Conservation (phyloP, 2,113 vertebrate species). For the Aegithalos caudatus region DNA sequence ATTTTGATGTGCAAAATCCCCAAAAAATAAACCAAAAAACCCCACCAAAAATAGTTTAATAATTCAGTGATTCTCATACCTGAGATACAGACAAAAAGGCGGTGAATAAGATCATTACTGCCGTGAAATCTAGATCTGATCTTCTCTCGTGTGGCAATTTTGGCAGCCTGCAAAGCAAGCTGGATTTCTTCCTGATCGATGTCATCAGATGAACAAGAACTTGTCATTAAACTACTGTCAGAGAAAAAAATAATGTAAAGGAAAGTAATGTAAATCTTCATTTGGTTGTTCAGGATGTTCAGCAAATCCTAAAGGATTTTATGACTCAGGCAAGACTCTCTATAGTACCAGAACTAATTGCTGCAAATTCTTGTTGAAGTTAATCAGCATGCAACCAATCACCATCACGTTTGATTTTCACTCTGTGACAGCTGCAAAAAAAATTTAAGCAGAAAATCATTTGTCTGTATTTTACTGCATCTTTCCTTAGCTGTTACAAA, state of each 20-base stretch:
- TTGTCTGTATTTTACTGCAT: not conserved
- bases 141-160: slow-evolving; percentile 84
- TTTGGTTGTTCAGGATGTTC: not conserved
- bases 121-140: slow-evolving; percentile 93
- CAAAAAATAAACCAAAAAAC: rapidly evolving
- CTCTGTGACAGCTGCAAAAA: not conserved
- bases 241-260: not conserved
- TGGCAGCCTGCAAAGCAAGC: slow-evolving; percentile 77
- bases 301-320: slow-evolving; percentile 32
- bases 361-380: not conserved
- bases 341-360: not conserved
- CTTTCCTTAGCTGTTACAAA: not conserved
- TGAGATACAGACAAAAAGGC: slow-evolving; percentile 98
- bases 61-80: slow-evolving; percentile 65
- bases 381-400: not conserved
- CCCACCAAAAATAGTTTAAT: not conserved
- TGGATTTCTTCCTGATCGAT: slow-evolving; percentile 79
- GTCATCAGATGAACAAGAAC: slow-evolving; percentile 82
- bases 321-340: not conserved
- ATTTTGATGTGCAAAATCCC: not conserved
- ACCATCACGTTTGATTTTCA: not conserved
- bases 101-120: slow-evolving; percentile 95
- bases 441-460: not conserved
- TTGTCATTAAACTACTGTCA: slow-evolving; percentile 75
- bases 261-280: not conserved